Evolutionary conservation across 2,797 vertebrate genomes (phyloP).

Genomic region (Gymnoscopelus braueri): DNA sequence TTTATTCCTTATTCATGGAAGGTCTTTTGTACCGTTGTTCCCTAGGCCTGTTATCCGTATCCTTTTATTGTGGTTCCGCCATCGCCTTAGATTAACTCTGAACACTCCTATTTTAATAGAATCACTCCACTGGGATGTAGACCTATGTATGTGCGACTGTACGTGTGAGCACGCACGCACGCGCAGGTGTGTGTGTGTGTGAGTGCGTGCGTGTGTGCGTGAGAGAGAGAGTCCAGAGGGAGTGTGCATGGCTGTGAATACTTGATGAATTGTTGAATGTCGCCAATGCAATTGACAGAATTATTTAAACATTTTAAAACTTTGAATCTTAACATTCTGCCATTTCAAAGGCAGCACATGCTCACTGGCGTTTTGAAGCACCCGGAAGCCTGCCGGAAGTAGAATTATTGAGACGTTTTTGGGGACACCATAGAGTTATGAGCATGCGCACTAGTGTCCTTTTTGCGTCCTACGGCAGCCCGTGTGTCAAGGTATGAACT

Average conservation of each 20-base stretch:
- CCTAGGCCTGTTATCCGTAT: conserved; percentile 31
- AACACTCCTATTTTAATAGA: conserved; percentile 37
- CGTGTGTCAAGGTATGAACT: too few relatives aligned
- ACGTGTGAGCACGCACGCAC: background rate
- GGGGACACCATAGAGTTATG: too few relatives aligned
- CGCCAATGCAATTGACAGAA: conserved; percentile 38
- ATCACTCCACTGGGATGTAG: background rate
- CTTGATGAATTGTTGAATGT: conserved; percentile 50
- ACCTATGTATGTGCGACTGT: conserved; percentile 6
- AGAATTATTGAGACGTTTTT: too few relatives aligned
- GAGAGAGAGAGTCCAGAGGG: background rate
- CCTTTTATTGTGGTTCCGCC: conserved; percentile 43
- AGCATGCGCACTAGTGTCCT: too few relatives aligned
- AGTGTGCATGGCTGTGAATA: conserved; percentile 45
- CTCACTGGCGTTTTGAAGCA: too few relatives aligned
- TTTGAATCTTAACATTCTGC: too few relatives aligned
- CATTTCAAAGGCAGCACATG: too few relatives aligned
- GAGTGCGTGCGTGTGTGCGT: background rate
- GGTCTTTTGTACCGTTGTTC: conserved; percentile 49
- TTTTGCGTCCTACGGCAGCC: too few relatives aligned
- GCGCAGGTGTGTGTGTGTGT: background rate
- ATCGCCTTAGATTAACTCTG: conserved; percentile 43
- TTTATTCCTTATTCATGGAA: conserved; percentile 54
- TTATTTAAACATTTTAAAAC: too few relatives aligned
- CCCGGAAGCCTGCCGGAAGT: too few relatives aligned